Evolutionary conservation across 2,888 invertebrate genomes (phyloP), one percentile per base, ranked within the genome.

Genomic region (Folsomia manolachei): DNA sequence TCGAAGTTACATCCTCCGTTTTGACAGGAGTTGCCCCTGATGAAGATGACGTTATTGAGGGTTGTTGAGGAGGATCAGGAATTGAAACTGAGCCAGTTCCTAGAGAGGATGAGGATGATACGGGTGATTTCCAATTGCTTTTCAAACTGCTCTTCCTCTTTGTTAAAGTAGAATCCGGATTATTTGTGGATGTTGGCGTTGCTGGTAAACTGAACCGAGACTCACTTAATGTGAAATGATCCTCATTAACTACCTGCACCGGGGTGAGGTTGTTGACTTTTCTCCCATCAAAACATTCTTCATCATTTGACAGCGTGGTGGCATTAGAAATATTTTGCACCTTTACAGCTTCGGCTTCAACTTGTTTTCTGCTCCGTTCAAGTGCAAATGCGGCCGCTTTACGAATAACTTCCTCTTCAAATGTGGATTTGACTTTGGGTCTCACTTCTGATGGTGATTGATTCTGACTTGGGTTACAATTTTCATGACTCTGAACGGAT

Each of bases 331-430:
- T 68, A 23, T 61, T 72, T 53, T 9, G 21, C 19, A 63, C 71
- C 63, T 53, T 73, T 4, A 14, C 63, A 23, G 68, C 71, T 66
- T 66, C 69, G 24, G 67, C 72, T 25, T 69, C 72, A 27, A 27
- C 69, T 18, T 64, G 61, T 64, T 63, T 66, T 73, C 76, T 63
- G 74, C 72, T 4, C 14, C 74, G 69, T n/a, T n/a, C n/a, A n/a
- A 27, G 51, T 18, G 73, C 75, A 52, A 77, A 71, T 19, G 61
- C 56, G 19, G 75, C 77, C 1, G 77, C 77, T 73, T 77, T 77
- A 19, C 73, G 68, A 25, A 71, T 70, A 23, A 77, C 77, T 75
- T 77, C 77, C 71, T 77, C 75, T 64, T 73, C 75, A 64, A 77
- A 77, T 27, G 69, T 68, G 25, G 70, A 53, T 65, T 63, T 71